A percentile compares a stretch with the other conserved stretches of the same genome.
phyloP scores from a whole-genome alignment of 1,140 invertebrate genomes.

The Drosophila funebris region DNA sequence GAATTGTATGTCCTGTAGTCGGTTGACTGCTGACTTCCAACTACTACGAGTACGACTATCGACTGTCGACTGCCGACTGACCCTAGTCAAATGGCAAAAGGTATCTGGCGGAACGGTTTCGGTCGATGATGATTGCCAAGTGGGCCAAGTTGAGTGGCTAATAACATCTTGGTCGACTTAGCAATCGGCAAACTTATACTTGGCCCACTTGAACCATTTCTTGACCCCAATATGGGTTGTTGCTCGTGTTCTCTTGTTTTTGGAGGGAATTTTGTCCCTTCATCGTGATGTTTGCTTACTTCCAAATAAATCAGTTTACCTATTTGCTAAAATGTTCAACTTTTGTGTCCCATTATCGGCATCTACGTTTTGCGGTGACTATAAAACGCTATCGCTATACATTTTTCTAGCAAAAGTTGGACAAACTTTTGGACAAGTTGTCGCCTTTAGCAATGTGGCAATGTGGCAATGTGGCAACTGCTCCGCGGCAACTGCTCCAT shows the following conservation, averaged over 20 bases:
- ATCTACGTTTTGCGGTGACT: background rate
- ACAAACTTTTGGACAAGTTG: constrained; percentile 22
- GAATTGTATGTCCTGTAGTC: constrained; percentile 1
- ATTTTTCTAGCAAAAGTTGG: constrained; percentile 7
- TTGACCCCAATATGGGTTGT: constrained; percentile 13
- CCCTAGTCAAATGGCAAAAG: background rate
- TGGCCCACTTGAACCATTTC: constrained; percentile 19
- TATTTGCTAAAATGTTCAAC: constrained; percentile 37
- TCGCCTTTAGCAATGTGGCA: constrained; percentile 9
- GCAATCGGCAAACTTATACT: constrained; percentile 27
- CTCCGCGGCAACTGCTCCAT: background rate
- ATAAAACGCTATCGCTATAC: constrained; percentile 10
- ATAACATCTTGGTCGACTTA: constrained; percentile 36
- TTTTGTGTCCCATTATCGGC: constrained; percentile 39
- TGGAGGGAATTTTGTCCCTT: too few species aligned
- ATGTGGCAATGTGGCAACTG: too few species aligned
- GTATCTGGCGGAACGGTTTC: constrained; percentile 36
- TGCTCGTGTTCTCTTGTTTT: constrained; percentile 3
- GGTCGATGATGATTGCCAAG: constrained; percentile 32
- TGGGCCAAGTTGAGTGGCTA: constrained; percentile 31
- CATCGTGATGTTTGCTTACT: constrained; percentile 14
- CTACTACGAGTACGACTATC: too few species aligned
- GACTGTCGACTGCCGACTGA: constrained; percentile 6
- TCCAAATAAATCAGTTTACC: constrained; percentile 34
- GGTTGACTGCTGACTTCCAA: background rate